A percentile compares a stretch with the other conserved stretches of the same genome.
phyloP scores from a whole-genome alignment of 2,888 invertebrate species.

The Schrankia costaestrigalis region DNA sequence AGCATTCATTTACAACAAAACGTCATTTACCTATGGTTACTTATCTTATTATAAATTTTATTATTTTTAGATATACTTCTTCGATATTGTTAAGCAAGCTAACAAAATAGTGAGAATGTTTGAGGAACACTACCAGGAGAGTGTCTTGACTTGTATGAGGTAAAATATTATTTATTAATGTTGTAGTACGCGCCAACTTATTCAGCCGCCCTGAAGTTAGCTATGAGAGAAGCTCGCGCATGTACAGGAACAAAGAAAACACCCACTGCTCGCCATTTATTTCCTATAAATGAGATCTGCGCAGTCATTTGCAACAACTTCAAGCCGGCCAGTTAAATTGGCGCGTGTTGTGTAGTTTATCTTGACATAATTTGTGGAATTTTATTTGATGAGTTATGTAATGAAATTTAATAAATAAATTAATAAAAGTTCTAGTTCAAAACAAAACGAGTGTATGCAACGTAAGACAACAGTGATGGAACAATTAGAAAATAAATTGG shows the following conservation, averaged over 20 bases:
- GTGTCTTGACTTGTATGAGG: constrained; percentile 92
- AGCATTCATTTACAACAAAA: too few species aligned
- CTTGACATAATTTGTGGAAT: too few species aligned
- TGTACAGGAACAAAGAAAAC: too few species aligned
- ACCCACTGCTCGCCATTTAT: too few species aligned
- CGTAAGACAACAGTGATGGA: constrained; percentile 92
- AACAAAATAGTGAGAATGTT: constrained; percentile 96
- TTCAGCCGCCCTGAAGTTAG: too few species aligned
- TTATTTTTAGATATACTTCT: constrained; percentile 91
- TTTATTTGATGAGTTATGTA: too few species aligned
- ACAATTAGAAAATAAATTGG: constrained; percentile 94
- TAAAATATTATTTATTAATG: constrained; percentile 71
- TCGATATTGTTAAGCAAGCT: constrained; percentile 94
- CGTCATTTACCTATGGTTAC: background rate
- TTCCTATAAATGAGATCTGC: too few species aligned
- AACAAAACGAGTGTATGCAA: constrained; percentile 92
- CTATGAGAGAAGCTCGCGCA: background rate
- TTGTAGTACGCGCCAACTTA: too few species aligned
- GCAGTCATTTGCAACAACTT: too few species aligned
- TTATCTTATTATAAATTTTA: background rate
- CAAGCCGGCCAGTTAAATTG: too few species aligned
- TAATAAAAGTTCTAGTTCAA: constrained; percentile 86
- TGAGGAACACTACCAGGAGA: constrained; percentile 95
- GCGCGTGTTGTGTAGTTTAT: too few species aligned
- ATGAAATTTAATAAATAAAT: background rate